These are phyloP conservation scores for Poicephalus gulielmi DNA, from an alignment of 2,113 vertebrate genomes.

Conservation along the genomic window DNA sequence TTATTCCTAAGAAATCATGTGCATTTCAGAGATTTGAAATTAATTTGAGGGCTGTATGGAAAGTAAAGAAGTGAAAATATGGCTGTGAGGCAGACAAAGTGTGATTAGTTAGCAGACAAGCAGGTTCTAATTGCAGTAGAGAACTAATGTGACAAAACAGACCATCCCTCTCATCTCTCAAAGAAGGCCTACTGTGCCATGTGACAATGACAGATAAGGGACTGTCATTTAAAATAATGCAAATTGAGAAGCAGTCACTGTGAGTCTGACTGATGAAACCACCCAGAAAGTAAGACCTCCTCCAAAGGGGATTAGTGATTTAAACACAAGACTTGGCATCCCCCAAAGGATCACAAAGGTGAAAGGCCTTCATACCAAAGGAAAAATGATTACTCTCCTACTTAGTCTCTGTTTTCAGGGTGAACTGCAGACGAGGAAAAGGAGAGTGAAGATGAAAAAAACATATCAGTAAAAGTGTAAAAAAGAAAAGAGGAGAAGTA, in stretches of 20 bases:
- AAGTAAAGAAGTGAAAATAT: neutral
- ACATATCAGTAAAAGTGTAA: neutral
- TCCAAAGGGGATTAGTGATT: neutral
- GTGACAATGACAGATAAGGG: neutral
- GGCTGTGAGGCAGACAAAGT: neutral
- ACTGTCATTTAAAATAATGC: neutral
- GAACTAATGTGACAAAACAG: slow-evolving; percentile 1
- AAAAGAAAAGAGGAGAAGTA: neutral
- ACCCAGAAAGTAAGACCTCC: slow-evolving; percentile 4
- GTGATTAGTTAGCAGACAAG: neutral
- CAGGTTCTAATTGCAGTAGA: slow-evolving; percentile 9
- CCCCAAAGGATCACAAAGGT: neutral
- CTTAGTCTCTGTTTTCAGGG: neutral
- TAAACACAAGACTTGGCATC: neutral
- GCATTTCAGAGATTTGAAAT: slow-evolving; percentile 5
- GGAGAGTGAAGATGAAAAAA: neutral
- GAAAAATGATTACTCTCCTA: neutral
- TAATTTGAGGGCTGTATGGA: neutral
- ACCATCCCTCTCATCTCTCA: neutral
- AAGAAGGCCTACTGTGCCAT: neutral
- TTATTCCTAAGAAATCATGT: slow-evolving; percentile 2
- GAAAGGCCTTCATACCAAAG: neutral
- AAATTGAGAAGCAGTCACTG: neutral
- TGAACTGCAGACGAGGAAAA: neutral
- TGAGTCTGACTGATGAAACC: slow-evolving; percentile 26